Percentiles rank a stretch among this genome's conserved stretches.
Evolutionary conservation across 1,140 invertebrate species (phyloP).

Genomic region (Pseudomyrmex sp.): DNA sequence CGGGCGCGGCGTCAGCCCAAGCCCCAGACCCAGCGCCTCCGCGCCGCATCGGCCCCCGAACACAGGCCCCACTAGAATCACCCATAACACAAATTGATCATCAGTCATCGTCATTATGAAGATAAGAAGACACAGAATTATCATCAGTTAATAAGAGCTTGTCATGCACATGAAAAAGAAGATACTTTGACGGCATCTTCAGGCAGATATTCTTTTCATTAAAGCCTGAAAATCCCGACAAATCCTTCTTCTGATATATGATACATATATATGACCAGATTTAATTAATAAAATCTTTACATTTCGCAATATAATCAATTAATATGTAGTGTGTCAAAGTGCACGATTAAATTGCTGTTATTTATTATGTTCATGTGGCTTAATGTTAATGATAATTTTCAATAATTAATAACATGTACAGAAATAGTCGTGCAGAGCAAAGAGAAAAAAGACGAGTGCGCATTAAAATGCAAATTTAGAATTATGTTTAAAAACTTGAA

Average conservation of each 20-base stretch:
- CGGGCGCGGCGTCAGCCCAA: slow-evolving; percentile 84
- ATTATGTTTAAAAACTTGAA: not conserved
- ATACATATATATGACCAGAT: too few species aligned
- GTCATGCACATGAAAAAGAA: slow-evolving; percentile 34
- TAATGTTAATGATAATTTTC: slow-evolving; percentile 20
- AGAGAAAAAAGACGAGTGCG: not conserved
- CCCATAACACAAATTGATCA: slow-evolving; percentile 77
- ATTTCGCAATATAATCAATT: slow-evolving; percentile 2
- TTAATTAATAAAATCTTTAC: not conserved
- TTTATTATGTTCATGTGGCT: not conserved
- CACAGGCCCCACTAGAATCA: slow-evolving; percentile 85
- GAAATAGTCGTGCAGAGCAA: slow-evolving; percentile 32
- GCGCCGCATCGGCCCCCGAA: slow-evolving; percentile 86
- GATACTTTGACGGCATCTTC: slow-evolving; percentile 22
- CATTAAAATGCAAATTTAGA: not conserved
- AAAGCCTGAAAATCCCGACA: slow-evolving; percentile 41
- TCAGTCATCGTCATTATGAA: slow-evolving; percentile 80
- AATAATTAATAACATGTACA: not conserved
- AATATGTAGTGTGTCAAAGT: not conserved
- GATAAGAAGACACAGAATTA: slow-evolving; percentile 47
- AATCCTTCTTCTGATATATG: slow-evolving; percentile 9
- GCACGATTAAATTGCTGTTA: slow-evolving; percentile 1
- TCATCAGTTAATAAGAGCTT: slow-evolving; percentile 42
- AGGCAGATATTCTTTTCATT: not conserved
- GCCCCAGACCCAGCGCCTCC: slow-evolving; percentile 85